A percentile compares a stretch with the other conserved stretches of the same genome.
Conservation (phyloP, 1,140 invertebrate species). For the Dinothrombium tinctorium region DNA sequence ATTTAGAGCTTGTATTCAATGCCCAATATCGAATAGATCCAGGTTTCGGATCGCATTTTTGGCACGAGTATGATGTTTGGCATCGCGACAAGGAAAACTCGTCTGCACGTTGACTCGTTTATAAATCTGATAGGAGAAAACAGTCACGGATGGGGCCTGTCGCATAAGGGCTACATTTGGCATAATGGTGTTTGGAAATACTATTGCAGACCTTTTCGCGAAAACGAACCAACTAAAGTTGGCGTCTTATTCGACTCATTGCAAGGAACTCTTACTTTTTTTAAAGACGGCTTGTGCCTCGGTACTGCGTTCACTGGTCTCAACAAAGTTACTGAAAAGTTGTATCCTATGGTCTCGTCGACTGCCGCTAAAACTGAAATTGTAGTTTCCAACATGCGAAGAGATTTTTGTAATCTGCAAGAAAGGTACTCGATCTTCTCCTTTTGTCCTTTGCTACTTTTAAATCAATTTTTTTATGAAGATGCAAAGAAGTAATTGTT, state of each 20-base stretch:
- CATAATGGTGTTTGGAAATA: constrained; percentile 32
- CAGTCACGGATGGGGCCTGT: constrained; percentile 40
- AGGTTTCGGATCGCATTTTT: constrained; percentile 36
- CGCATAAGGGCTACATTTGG: constrained; percentile 45
- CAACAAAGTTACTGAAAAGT: constrained; percentile 25
- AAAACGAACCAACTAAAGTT: constrained; percentile 38
- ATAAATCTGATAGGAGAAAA: constrained; percentile 44
- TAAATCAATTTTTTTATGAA: too few relatives aligned
- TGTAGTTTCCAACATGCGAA: constrained; percentile 28
- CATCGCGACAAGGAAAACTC: constrained; percentile 34
- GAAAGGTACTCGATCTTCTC: too few relatives aligned
- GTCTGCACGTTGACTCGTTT: constrained; percentile 38
- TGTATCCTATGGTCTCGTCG: constrained; percentile 43
- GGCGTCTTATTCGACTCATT: constrained; percentile 39
- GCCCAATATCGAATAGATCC: constrained; percentile 5
- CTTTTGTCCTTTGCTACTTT: too few relatives aligned
- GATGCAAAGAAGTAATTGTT: too few relatives aligned
- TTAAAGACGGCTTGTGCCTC: constrained; percentile 38
- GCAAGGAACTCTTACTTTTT: constrained; percentile 41
- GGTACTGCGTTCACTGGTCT: constrained; percentile 30
- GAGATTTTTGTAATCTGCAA: constrained; percentile 39
- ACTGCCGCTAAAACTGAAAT: constrained; percentile 51
- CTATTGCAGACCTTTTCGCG: constrained; percentile 40
- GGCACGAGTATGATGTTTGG: constrained; percentile 56
- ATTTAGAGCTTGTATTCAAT: background rate